Conservation (phyloP, 1,140 invertebrate genomes). For the Musca vetustissima region DNA sequence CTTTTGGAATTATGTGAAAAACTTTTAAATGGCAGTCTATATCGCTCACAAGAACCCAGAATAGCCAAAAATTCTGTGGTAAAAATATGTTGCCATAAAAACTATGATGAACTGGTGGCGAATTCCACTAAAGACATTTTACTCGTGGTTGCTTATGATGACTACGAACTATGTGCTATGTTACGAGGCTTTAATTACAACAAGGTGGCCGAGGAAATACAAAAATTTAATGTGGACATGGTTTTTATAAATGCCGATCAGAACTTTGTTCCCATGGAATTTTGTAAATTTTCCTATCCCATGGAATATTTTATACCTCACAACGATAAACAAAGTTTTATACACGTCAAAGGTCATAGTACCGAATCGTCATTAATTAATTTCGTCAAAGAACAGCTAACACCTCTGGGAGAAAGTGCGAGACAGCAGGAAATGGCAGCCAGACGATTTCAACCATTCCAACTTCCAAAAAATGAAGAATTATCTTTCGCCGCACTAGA, state of each 20-base stretch:
- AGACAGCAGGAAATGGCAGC: neutral
- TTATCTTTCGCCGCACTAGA: neutral
- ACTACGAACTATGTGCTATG: neutral
- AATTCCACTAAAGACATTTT: neutral
- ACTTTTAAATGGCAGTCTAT: neutral
- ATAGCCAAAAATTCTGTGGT: neutral
- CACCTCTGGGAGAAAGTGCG: neutral
- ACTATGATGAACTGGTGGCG: neutral
- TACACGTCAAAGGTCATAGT: neutral
- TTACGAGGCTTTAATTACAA: neutral
- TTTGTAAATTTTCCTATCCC: constrained; percentile 13
- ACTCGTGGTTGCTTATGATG: neutral
- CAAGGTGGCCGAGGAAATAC: neutral
- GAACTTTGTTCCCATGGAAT: constrained; percentile 25
- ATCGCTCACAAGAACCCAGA: neutral
- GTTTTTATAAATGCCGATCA: constrained; percentile 18
- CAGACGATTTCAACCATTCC: neutral
- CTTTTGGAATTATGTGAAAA: neutral
- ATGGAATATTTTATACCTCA: constrained; percentile 12
- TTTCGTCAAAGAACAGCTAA: neutral
- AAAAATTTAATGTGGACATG: neutral
- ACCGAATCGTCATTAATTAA: neutral
- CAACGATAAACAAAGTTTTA: constrained; percentile 18
- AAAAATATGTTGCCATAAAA: neutral
- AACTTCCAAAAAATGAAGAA: neutral